Conservation (phyloP, 2,888 invertebrate genomes). For the Rhagium mordax region DNA sequence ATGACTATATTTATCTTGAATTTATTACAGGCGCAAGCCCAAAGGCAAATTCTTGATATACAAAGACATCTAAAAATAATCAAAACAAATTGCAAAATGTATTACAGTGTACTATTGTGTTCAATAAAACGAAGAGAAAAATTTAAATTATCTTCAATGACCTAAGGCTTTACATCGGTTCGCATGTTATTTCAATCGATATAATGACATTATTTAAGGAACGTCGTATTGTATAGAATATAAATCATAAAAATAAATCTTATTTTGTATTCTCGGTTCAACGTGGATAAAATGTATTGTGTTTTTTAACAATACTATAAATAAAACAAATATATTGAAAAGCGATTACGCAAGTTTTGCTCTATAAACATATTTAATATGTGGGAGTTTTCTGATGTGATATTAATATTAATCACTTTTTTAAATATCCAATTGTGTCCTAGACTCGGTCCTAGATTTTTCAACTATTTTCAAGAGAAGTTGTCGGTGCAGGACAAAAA, state of each 20-base stretch:
- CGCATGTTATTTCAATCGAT: conserved; percentile 31
- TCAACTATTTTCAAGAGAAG: too few relatives aligned
- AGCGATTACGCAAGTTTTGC: conserved; percentile 13
- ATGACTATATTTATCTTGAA: conserved; percentile 25
- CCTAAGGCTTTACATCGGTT: conserved; percentile 12
- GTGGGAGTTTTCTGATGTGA: conserved; percentile 12
- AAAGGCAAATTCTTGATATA: conserved; percentile 13
- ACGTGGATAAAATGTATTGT: conserved; percentile 10
- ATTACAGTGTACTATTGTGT: conserved; percentile 29
- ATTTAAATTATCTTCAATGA: conserved; percentile 16
- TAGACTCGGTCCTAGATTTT: too few relatives aligned
- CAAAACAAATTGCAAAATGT: conserved; percentile 32
- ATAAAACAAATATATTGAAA: conserved; percentile 17
- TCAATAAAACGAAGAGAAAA: conserved; percentile 26
- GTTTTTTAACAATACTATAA: conserved; percentile 29
- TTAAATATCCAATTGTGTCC: too few relatives aligned
- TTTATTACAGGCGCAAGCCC: conserved; percentile 8
- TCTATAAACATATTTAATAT: conserved; percentile 16
- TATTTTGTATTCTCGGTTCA: conserved; percentile 18
- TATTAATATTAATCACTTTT: too few relatives aligned
- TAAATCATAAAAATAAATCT: conserved; percentile 21
- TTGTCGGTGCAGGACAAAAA: too few relatives aligned
- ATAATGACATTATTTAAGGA: conserved; percentile 35
- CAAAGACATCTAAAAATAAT: conserved; percentile 30
- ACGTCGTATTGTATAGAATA: conserved; percentile 30